Percentiles rank a stretch among this genome's conserved stretches.
Conservation (phyloP, 2,113 vertebrate genomes). For the Octodon degus region DNA sequence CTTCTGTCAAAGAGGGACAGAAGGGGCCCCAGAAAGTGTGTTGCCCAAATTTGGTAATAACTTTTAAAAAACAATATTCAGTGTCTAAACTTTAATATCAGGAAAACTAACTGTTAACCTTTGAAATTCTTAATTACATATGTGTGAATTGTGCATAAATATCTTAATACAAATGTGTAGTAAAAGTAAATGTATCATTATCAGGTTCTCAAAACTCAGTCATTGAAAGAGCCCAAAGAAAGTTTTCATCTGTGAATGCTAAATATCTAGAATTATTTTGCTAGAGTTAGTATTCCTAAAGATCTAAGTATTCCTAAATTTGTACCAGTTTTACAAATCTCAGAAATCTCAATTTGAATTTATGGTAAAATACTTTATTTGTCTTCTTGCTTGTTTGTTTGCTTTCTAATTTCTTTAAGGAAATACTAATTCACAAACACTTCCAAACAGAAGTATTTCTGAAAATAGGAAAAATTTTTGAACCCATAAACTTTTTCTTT, state of each 20-base stretch:
- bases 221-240: background rate
- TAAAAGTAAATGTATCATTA: background rate
- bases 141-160: background rate
- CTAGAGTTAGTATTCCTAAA: constrained; percentile 9
- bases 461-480: background rate
- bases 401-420: constrained; percentile 2
- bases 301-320: background rate
- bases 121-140: background rate
- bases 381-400: background rate
- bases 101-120: background rate
- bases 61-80: background rate
- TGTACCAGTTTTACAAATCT: background rate
- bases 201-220: background rate
- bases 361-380: constrained; percentile 11
- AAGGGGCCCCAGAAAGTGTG: background rate
- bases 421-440: background rate
- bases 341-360: background rate
- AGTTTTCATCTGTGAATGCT: background rate
- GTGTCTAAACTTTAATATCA: background rate
- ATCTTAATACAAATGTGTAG: background rate
- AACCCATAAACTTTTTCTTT: background rate
- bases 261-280: constrained; percentile 30
- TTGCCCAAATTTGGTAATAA: background rate
- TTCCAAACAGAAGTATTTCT: background rate
- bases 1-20: background rate